These are phyloP conservation scores for Bombylius major DNA, from an alignment of 2,888 invertebrate genomes.

Conservation along the genomic window DNA sequence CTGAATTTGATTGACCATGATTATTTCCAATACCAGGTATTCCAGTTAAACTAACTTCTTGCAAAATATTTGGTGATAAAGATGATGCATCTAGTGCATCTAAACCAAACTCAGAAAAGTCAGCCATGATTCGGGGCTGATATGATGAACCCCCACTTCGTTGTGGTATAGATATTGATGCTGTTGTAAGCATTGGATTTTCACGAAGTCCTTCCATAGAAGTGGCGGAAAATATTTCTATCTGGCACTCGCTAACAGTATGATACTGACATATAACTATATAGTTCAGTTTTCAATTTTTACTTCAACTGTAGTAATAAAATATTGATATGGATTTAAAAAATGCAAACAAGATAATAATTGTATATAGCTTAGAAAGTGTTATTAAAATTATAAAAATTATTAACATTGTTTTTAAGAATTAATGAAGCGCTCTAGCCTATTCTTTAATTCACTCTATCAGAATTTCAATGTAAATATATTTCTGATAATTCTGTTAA, in stretches of 20 bases:
- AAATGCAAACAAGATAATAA: too few species aligned
- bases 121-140: conserved; percentile 23
- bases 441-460: too few species aligned
- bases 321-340: too few species aligned
- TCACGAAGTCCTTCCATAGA: conserved; percentile 15
- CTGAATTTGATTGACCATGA: conserved; percentile 2
- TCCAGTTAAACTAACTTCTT: conserved; percentile 31
- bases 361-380: too few species aligned
- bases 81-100: conserved; percentile 33
- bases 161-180: conserved; percentile 53
- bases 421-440: too few species aligned
- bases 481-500: too few species aligned
- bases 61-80: conserved; percentile 31
- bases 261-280: too few species aligned
- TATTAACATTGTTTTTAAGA: too few species aligned
- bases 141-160: conserved; percentile 32
- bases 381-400: too few species aligned
- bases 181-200: conserved; percentile 36
- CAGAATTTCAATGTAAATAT: too few species aligned
- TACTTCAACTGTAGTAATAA: too few species aligned
- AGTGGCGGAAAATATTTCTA: conserved; percentile 4
- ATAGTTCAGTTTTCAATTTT: too few species aligned
- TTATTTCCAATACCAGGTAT: conserved; percentile 12
- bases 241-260: neutral
- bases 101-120: conserved; percentile 33